Conservation (phyloP, 2,888 invertebrate species). For the Sesia apiformis region DNA sequence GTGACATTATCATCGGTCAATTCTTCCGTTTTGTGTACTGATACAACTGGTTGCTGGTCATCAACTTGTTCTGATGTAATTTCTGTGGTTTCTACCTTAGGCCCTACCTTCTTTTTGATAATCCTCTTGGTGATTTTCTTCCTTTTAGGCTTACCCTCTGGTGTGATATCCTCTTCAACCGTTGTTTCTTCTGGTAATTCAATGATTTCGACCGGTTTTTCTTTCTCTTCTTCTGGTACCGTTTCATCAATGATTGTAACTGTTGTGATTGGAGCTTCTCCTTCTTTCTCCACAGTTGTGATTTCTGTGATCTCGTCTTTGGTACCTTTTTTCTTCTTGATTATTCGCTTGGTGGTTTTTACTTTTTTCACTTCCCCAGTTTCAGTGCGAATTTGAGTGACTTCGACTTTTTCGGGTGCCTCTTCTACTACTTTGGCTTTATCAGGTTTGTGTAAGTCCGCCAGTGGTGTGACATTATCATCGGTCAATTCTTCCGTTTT, state of each 20-base stretch:
- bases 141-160: constrained; percentile 21
- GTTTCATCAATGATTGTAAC: constrained; percentile 16
- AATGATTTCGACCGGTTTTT: constrained; percentile 12
- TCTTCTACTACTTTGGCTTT: constrained; percentile 13
- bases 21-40: constrained; percentile 36
- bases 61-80: constrained; percentile 49
- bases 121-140: constrained; percentile 26
- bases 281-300: constrained; percentile 31
- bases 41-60: constrained; percentile 43
- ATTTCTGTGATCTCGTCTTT: constrained; percentile 22
- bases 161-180: constrained; percentile 22
- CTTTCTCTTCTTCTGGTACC: constrained; percentile 21
- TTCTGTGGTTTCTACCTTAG: constrained; percentile 32
- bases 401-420: constrained; percentile 6
- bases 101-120: constrained; percentile 24
- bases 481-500: constrained; percentile 30
- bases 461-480: constrained; percentile 14
- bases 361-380: constrained; percentile 13
- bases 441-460: constrained; percentile 17
- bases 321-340: constrained; percentile 26
- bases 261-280: constrained; percentile 32
- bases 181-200: constrained; percentile 39
- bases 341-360: constrained; percentile 14
- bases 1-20: constrained; percentile 14
- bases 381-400: constrained; percentile 17